Evolutionary conservation across 2,888 invertebrate genomes (phyloP).

Genomic region (Acrobasis consociella): DNA sequence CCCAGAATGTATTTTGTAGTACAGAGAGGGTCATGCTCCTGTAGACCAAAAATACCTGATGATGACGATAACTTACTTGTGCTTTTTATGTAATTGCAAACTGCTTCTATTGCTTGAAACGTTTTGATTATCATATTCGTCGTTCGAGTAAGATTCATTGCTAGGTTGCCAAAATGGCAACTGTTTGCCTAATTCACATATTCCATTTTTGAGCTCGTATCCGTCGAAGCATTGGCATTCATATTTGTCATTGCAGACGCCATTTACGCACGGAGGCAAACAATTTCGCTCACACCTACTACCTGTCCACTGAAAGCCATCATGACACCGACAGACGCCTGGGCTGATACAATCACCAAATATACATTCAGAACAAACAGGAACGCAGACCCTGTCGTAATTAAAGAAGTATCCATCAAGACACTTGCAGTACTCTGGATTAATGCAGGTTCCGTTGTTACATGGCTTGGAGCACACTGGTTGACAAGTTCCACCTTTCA

Average conservation of each 20-base stretch:
- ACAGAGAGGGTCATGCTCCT: no score
- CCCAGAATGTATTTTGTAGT: no score
- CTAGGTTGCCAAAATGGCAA: no score
- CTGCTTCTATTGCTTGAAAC: not conserved
- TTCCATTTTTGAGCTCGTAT: not conserved
- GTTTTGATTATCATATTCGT: constrained; percentile 8
- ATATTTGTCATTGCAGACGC: not conserved
- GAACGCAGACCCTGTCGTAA: not conserved
- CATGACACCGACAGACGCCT: constrained; percentile 35
- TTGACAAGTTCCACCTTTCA: constrained; percentile 44
- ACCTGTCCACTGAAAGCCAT: not conserved
- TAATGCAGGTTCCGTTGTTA: constrained; percentile 67
- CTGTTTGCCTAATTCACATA: not conserved
- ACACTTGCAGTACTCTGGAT: constrained; percentile 69
- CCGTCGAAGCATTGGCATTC: not conserved
- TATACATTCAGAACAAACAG: constrained; percentile 39
- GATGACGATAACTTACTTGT: no score
- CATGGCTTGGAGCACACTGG: constrained; percentile 65
- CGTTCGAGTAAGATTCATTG: not conserved
- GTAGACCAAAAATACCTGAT: no score
- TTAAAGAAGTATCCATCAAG: constrained; percentile 26
- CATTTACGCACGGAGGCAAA: not conserved
- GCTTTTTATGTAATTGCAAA: no score
- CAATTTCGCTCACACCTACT: constrained; percentile 1
- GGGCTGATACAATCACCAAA: constrained; percentile 40